Evolutionary conservation across 2,888 invertebrate genomes (phyloP).

Genomic region (Drosophila subquinaria): DNA sequence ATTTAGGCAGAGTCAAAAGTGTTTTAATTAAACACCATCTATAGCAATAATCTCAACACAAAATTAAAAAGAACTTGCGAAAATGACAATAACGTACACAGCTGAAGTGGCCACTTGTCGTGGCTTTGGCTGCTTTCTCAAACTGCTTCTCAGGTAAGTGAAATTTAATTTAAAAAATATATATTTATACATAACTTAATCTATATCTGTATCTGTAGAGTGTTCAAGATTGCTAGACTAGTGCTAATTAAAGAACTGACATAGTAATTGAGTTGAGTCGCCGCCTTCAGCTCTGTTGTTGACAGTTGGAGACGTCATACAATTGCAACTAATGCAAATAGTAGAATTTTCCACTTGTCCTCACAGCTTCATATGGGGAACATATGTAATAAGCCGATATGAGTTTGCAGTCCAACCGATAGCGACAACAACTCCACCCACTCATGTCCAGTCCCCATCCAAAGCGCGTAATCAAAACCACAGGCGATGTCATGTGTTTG

Average conservation of each 20-base stretch:
- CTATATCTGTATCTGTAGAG: constrained; percentile 7
- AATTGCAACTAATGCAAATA: constrained; percentile 64
- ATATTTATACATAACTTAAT: background rate
- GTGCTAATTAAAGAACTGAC: constrained; percentile 70
- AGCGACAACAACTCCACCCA: constrained; percentile 38
- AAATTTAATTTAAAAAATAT: constrained; percentile 1
- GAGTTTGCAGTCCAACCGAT: constrained; percentile 27
- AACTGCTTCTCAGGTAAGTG: constrained; percentile 91
- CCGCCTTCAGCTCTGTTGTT: background rate
- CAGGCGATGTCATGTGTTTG: constrained; percentile 48
- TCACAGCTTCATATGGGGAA: constrained; percentile 2
- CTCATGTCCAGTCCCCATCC: constrained; percentile 4
- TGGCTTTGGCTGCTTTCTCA: constrained; percentile 95
- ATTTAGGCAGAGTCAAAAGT: constrained; percentile 7
- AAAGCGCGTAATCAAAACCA: constrained; percentile 52
- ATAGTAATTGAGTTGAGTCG: constrained; percentile 11
- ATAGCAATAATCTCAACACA: constrained; percentile 42
- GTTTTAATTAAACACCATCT: constrained; percentile 11
- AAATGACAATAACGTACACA: constrained; percentile 94
- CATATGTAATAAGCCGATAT: background rate
- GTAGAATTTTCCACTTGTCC: constrained; percentile 52
- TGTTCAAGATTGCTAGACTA: constrained; percentile 41
- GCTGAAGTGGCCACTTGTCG: constrained; percentile 94
- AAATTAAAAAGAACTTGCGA: constrained; percentile 42
- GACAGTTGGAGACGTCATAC: constrained; percentile 25